phyloP scores from a whole-genome alignment of 2,113 vertebrate genomes.

The Planiliza haematocheilus region DNA sequence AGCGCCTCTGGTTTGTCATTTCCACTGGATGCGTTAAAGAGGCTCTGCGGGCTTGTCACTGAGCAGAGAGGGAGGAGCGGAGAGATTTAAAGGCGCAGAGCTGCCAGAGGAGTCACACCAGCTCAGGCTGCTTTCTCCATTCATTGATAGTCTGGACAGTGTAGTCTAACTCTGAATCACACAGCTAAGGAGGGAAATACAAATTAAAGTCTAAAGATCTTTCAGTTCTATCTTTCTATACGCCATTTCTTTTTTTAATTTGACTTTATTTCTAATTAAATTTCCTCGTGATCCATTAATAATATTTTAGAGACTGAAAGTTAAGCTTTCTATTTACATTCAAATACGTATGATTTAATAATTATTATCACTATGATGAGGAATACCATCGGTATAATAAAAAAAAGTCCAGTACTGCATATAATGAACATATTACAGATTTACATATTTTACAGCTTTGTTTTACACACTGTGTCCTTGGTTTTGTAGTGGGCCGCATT shows the following conservation, averaged over 20 bases:
- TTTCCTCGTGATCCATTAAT: too few relatives aligned
- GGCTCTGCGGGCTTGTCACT: conserved; percentile 81
- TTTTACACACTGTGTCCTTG: neutral
- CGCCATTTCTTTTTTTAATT: too few relatives aligned
- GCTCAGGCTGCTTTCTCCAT: conserved; percentile 24
- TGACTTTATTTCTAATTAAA: too few relatives aligned
- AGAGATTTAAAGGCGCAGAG: conserved; percentile 82
- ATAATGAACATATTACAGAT: too few relatives aligned
- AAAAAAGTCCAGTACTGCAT: too few relatives aligned
- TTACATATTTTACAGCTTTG: neutral
- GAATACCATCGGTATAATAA: too few relatives aligned
- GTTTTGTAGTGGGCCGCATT: neutral
- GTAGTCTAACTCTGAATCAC: neutral
- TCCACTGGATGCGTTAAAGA: conserved; percentile 79
- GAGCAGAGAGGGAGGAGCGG: conserved; percentile 64
- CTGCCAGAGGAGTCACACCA: neutral
- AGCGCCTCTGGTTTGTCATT: conserved; percentile 77
- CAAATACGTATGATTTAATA: too few relatives aligned
- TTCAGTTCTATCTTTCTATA: too few relatives aligned
- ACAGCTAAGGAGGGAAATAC: neutral
- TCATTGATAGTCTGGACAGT: conserved; percentile 48
- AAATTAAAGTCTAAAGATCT: too few relatives aligned
- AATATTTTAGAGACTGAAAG: too few relatives aligned
- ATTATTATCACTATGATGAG: too few relatives aligned
- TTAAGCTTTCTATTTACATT: too few relatives aligned